Evolutionary conservation across 1,140 invertebrate species (phyloP), one percentile per base, ranked within the genome.

Genomic region (Drosophila takahashii): DNA sequence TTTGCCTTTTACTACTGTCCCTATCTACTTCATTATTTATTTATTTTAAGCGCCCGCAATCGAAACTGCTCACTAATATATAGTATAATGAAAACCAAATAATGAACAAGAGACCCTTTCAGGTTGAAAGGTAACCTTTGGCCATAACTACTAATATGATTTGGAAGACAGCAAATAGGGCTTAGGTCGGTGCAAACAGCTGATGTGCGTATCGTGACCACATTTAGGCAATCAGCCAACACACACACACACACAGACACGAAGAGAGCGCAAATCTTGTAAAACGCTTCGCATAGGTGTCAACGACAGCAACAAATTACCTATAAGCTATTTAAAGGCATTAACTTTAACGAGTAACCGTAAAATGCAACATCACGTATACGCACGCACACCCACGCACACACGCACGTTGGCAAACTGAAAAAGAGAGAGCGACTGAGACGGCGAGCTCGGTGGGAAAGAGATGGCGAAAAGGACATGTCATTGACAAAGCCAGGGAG

Each of bases 341-440:
- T 77, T 77, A 69, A 77, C 73, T 76, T 57, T 77, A 77, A 77
- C 72, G 80, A 79, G 81, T 85, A 72, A 85, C 76, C 52, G 52
- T 76, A 71, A 84, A 84, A 44, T 84, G 80, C 81, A 83, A 70
- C 74, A 83, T 78, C 58, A 69, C 74, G 61, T 77, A 77, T 58
- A 76, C 71, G 65, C 57, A 75, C 74, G 42, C 66, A 62, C 52
- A 9, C 8, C 8, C 41, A 42, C 41, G 8, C 15, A 16, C 39
- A 37, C 37, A 32, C 47, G 15, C 27, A 44, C 32, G 51, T 18
- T 15, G 22, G 4, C 7, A 32, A 56, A 9, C 16, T 1, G 8
- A 36, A 13, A n/a, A 22, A 22, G 3, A 22, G 22, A 22, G 22
- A 22, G 22, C 1, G 22, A 22, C 22, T 22, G 36, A 26, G 10